Base-by-base conservation (phyloP, 2,888 invertebrate species). In the Eristalis intricaria region DNA sequence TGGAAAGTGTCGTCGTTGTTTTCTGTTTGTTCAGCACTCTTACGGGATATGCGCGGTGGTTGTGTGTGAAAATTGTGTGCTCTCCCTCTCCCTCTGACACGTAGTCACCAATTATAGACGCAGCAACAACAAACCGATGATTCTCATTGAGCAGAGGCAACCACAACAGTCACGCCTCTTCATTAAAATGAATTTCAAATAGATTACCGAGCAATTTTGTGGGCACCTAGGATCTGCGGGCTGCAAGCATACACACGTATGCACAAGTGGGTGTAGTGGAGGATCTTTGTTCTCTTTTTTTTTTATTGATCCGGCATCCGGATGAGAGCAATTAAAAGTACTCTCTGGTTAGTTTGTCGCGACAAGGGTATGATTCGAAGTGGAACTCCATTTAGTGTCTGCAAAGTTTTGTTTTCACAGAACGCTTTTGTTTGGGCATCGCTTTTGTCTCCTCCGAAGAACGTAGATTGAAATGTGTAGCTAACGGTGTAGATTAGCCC, bases 161-260 rank as follows among this genome's bases (percentile, higher is more conserved):
- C n/a, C 60, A 77, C 64, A 80, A 50, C 79, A 50, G 73, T 35
- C 79, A 76, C 87, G 87, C 87, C 87, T 69, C 79, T 73, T 60
- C 84, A 87, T 87, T 87, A 87, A 87, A 87, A 87, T 84, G 87
- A 87, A 84, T 80, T 87, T 87, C 87, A 76, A 84, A 84, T 87
- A 87, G 79, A 87, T 87, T 87, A 87, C 79, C 22, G 79, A 84
- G 87, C 83, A 87, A 87, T 87, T 87, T 82, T 66, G 76, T 35
- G 61, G 82, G 63, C 74, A 81, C 50, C 50, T n/a, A 50, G 19
- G 50, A 7, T 50, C 19, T 19, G 2, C 50, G 50, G 50, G 19
- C 50, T 19, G 50, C 50, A 8, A 50, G 60, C 60, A 66, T 43
- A 61, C 23, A 22, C 50, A 76, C 69, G 19, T 35, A 50, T 22